Evolutionary conservation across 2,797 vertebrate species (phyloP).

Genomic region (Myotis pilosus): DNA sequence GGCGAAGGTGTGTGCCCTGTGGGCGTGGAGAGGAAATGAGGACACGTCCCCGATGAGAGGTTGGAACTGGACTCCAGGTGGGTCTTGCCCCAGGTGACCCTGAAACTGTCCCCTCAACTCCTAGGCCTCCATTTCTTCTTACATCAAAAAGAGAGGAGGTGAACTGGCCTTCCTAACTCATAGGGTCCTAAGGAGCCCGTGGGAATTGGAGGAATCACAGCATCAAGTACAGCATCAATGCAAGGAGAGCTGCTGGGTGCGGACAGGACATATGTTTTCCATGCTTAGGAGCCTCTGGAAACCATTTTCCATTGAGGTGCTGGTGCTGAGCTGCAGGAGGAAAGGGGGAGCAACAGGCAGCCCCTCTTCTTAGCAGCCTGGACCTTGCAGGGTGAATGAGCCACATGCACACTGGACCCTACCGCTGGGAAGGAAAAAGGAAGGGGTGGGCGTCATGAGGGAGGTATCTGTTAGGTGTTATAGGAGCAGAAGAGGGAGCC

Average conservation of each 20-base stretch:
- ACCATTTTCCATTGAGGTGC: too few relatives aligned
- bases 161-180: background rate
- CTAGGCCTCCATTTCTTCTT: background rate
- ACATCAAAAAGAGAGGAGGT: background rate
- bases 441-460: background rate
- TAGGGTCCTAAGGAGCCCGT: rapidly evolving
- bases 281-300: background rate
- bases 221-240: background rate
- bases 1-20: background rate
- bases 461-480: background rate
- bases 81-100: background rate
- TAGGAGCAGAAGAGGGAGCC: background rate
- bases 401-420: background rate
- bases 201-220: background rate
- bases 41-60: background rate
- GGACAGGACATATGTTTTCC: background rate
- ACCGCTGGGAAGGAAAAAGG: too few relatives aligned
- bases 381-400: background rate
- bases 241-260: background rate
- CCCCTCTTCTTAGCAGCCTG: background rate
- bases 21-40: background rate
- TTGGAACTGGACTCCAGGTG: background rate
- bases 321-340: background rate
- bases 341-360: too few relatives aligned
- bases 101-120: background rate